phyloP scores from a whole-genome alignment of 2,888 invertebrate genomes.

The Synanthedon vespiformis region DNA sequence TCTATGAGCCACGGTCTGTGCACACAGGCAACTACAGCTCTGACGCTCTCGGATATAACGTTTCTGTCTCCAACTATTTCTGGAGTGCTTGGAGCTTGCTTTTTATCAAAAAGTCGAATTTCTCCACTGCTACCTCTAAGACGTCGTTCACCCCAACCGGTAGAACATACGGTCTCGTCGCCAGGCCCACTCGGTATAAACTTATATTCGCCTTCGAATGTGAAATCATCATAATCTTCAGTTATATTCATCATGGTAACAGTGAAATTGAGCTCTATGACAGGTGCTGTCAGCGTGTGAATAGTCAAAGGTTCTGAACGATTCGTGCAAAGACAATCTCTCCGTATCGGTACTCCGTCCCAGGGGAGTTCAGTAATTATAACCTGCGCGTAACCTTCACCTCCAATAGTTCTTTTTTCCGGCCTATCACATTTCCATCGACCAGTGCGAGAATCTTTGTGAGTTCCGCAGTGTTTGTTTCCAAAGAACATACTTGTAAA shows the following conservation, averaged over 20 bases:
- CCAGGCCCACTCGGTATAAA: slow-evolving; percentile 71
- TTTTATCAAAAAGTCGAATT: slow-evolving; percentile 75
- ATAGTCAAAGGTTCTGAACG: slow-evolving; percentile 74
- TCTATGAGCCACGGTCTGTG: slow-evolving; percentile 84
- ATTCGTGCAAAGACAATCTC: slow-evolving; percentile 81
- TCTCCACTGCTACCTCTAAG: slow-evolving; percentile 80
- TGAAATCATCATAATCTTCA: slow-evolving; percentile 83
- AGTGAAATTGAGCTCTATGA: slow-evolving; percentile 79
- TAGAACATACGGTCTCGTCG: slow-evolving; percentile 72
- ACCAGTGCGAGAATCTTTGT: slow-evolving; percentile 75
- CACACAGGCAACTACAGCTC: slow-evolving; percentile 73
- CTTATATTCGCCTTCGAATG: slow-evolving; percentile 81
- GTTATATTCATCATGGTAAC: slow-evolving; percentile 84
- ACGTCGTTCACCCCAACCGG: slow-evolving; percentile 74
- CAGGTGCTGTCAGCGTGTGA: slow-evolving; percentile 76
- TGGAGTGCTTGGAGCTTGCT: slow-evolving; percentile 50
- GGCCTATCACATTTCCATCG: slow-evolving; percentile 77
- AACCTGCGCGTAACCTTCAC: slow-evolving; percentile 72
- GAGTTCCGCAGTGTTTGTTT: slow-evolving; percentile 75
- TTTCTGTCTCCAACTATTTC: slow-evolving; percentile 61
- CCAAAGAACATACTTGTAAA: slow-evolving; percentile 79
- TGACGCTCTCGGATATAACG: slow-evolving; percentile 63
- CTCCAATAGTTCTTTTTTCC: slow-evolving; percentile 49
- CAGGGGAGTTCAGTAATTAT: slow-evolving; percentile 78
- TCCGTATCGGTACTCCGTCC: slow-evolving; percentile 74